Percentiles rank a stretch among this genome's conserved stretches.
Evolutionary conservation across 2,113 vertebrate species (phyloP).

Genomic region (Cyanoliseus patagonus): DNA sequence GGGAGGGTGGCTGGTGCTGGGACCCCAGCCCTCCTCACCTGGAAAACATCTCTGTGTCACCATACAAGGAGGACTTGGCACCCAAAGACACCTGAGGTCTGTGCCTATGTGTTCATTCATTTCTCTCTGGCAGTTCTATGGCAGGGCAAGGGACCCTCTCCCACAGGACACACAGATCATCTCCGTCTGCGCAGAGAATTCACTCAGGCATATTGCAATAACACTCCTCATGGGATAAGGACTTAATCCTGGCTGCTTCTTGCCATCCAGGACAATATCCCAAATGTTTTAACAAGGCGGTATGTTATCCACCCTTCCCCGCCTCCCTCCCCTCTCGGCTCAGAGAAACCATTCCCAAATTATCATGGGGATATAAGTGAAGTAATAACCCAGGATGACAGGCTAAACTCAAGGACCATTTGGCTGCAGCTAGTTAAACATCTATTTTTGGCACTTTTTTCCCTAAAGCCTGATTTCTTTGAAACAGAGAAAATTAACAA

Average conservation of each 20-base stretch:
- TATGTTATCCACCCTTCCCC: background rate
- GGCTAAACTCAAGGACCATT: background rate
- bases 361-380: background rate
- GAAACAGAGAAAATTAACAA: conserved; percentile 41
- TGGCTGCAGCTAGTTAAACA: background rate
- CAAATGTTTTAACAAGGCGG: background rate
- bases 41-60: background rate
- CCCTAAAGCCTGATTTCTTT: background rate
- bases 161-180: background rate
- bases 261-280: background rate
- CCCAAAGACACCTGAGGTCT: background rate
- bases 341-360: background rate
- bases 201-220: background rate
- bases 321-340: background rate
- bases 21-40: background rate
- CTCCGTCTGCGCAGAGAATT: background rate
- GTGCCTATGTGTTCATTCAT: background rate
- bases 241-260: background rate
- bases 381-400: background rate
- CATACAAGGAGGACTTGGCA: background rate
- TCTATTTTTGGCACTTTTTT: conserved; percentile 16
- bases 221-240: background rate
- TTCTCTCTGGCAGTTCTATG: background rate
- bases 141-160: background rate
- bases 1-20: fast-evolving